Conservation (phyloP, 2,888 invertebrate species). For the Sylvicola cinctus region DNA sequence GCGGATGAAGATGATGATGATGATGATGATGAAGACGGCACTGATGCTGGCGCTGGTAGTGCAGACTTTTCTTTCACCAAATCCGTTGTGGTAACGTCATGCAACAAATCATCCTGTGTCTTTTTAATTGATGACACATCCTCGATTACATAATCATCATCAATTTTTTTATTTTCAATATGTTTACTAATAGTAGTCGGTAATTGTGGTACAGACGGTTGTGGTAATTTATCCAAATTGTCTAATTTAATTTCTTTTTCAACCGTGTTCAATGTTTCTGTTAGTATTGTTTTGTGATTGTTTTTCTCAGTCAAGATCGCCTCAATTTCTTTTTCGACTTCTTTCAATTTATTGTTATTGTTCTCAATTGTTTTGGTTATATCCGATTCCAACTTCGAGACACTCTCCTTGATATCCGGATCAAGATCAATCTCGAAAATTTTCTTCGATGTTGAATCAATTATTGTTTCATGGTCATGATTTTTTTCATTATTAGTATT, state of each 20-base stretch:
- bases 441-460: too few relatives aligned
- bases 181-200: too few relatives aligned
- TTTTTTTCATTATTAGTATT: background rate
- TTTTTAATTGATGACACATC: too few relatives aligned
- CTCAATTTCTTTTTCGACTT: slow-evolving; percentile 8
- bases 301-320: slow-evolving; percentile 2
- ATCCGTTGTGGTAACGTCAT: too few relatives aligned
- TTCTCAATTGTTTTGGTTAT: slow-evolving; percentile 26
- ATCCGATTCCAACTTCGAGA: slow-evolving; percentile 23
- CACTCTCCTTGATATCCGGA: slow-evolving; percentile 22
- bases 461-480: too few relatives aligned
- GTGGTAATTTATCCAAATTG: too few relatives aligned
- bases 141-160: too few relatives aligned
- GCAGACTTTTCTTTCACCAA: too few relatives aligned
- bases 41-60: background rate
- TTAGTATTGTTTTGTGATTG: background rate
- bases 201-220: too few relatives aligned
- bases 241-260: too few relatives aligned
- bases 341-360: slow-evolving; percentile 21
- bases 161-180: too few relatives aligned
- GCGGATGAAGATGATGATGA: slow-evolving; percentile 1
- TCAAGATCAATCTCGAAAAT: slow-evolving; percentile 12
- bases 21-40: background rate
- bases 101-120: too few relatives aligned
- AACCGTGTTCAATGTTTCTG: background rate